Conservation (phyloP, 2,888 invertebrate genomes). For the Eristalinus aeneus region DNA sequence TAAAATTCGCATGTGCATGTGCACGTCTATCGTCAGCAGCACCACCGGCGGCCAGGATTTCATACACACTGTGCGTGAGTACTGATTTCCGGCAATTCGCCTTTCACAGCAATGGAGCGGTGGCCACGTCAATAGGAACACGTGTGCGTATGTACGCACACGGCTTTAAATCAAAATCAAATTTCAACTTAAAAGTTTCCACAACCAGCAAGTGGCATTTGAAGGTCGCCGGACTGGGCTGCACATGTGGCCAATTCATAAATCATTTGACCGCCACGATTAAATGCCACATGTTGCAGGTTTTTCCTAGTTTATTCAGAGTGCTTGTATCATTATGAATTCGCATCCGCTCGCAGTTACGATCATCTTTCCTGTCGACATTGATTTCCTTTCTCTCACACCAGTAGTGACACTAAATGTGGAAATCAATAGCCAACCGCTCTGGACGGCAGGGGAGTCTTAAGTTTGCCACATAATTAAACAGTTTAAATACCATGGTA, state of each 20-base stretch:
- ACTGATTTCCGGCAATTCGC: slow-evolving; percentile 33
- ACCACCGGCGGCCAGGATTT: background rate
- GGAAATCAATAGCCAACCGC: slow-evolving; percentile 43
- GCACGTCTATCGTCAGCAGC: background rate
- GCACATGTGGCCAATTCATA: slow-evolving; percentile 9
- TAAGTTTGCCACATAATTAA: slow-evolving; percentile 62
- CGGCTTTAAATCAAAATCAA: slow-evolving; percentile 39
- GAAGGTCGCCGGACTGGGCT: background rate
- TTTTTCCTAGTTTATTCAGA: too few relatives aligned
- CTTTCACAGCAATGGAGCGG: background rate
- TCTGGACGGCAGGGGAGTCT: slow-evolving; percentile 4
- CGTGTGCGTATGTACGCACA: slow-evolving; percentile 17
- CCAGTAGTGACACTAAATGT: background rate
- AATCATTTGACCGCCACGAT: slow-evolving; percentile 21
- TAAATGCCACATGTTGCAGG: background rate
- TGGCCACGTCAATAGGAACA: slow-evolving; percentile 16
- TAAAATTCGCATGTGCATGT: slow-evolving; percentile 26
- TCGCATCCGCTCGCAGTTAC: background rate
- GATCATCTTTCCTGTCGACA: background rate
- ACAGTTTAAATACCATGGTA: slow-evolving; percentile 53
- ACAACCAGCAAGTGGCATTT: slow-evolving; percentile 34
- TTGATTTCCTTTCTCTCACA: too few relatives aligned
- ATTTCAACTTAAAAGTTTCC: slow-evolving; percentile 53
- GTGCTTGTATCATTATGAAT: background rate
- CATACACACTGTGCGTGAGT: slow-evolving; percentile 12